Percentiles rank a stretch among this genome's conserved stretches.
These are phyloP conservation scores for Hippopotamyrus pictus DNA, from an alignment of 2,797 vertebrate genomes.

Conservation along the genomic window DNA sequence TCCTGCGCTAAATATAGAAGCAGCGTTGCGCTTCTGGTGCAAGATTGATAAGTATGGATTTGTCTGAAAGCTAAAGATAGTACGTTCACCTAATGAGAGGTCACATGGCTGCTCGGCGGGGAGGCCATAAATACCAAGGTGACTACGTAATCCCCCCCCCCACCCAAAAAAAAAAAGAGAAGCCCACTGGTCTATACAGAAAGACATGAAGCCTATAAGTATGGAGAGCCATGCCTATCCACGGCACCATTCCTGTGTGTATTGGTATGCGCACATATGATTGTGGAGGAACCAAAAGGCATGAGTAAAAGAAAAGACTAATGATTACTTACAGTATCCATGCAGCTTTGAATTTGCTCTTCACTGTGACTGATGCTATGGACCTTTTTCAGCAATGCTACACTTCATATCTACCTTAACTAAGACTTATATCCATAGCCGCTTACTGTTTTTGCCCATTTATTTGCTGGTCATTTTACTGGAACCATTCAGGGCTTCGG, in stretches of 20 bases:
- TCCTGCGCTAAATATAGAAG: slow-evolving; percentile 61
- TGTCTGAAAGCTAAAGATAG: slow-evolving; percentile 55
- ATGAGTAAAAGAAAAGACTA: background rate
- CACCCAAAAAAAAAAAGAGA: background rate
- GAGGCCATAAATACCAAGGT: background rate
- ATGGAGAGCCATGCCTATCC: background rate
- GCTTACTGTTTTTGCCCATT: background rate
- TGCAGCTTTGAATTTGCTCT: background rate
- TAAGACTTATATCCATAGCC: background rate
- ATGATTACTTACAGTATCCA: background rate
- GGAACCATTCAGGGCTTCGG: background rate
- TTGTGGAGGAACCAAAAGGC: background rate
- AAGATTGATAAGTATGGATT: slow-evolving; percentile 30
- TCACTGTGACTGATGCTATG: background rate
- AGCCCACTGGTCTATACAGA: background rate
- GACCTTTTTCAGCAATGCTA: background rate
- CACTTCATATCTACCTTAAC: background rate
- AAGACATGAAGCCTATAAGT: background rate
- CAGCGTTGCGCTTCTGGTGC: slow-evolving; percentile 32
- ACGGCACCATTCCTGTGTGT: background rate
- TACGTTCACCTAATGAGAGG: slow-evolving; percentile 44
- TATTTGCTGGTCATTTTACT: background rate
- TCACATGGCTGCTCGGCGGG: background rate
- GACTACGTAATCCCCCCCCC: background rate
- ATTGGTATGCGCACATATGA: background rate